phyloP scores from a whole-genome alignment of 2,888 invertebrate species.

The Folsomia candida region DNA sequence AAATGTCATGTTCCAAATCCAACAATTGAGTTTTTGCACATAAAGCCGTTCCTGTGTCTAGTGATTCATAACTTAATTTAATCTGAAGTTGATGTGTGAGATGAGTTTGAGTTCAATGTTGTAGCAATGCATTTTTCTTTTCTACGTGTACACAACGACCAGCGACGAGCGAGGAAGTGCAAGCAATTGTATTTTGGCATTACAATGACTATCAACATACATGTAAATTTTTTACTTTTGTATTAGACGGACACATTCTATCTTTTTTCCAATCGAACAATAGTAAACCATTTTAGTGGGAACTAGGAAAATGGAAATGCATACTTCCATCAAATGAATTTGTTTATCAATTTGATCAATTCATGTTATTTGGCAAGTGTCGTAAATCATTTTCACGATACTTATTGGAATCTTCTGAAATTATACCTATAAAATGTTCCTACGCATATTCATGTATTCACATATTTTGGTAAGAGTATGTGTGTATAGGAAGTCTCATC shows the following conservation, averaged over 20 bases:
- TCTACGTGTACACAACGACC: too few relatives aligned
- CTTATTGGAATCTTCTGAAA: background rate
- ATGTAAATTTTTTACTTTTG: background rate
- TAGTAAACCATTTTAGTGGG: background rate
- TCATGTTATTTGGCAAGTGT: background rate
- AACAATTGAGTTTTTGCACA: background rate
- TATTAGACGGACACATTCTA: background rate
- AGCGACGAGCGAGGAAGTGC: background rate
- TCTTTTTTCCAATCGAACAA: background rate
- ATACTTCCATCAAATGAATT: background rate
- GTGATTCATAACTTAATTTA: slow-evolving; percentile 1
- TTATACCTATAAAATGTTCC: background rate
- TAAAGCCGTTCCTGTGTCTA: background rate
- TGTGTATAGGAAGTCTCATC: background rate
- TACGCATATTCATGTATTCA: background rate
- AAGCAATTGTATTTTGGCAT: background rate
- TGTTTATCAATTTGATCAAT: slow-evolving; percentile 1
- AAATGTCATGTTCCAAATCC: background rate
- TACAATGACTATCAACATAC: background rate
- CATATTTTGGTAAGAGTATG: too few relatives aligned
- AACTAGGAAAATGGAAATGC: background rate
- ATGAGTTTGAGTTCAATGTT: background rate
- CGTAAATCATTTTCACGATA: background rate
- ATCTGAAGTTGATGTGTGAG: background rate
- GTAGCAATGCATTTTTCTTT: too few relatives aligned